Evolutionary conservation across 2,888 invertebrate genomes (phyloP).

Genomic region (Oligia fasciuncula): DNA sequence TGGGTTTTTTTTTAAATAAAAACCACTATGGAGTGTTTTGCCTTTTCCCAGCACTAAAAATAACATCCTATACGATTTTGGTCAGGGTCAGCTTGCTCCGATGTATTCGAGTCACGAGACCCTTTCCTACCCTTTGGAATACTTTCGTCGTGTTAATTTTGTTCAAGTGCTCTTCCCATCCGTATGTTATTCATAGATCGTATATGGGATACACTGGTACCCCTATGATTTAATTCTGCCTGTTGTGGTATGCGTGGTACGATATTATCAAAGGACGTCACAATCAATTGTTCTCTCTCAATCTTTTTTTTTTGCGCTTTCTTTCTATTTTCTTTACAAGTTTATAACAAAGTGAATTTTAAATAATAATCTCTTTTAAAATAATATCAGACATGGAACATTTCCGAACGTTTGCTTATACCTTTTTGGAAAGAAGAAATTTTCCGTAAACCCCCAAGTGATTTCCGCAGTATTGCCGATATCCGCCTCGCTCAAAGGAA

Average conservation of each 20-base stretch:
- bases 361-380: not conserved
- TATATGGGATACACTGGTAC: not conserved
- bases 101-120: slow-evolving; percentile 40
- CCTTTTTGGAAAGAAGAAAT: not conserved
- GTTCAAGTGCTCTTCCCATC: slow-evolving; percentile 55
- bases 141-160: slow-evolving; percentile 65
- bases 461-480: slow-evolving; percentile 23
- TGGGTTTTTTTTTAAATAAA: slow-evolving; percentile 10
- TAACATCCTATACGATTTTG: slow-evolving; percentile 11
- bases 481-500: slow-evolving; percentile 30
- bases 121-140: slow-evolving; percentile 54
- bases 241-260: not conserved
- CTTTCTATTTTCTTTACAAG: not conserved
- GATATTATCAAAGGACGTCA: not conserved
- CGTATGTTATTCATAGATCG: slow-evolving; percentile 34
- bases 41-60: slow-evolving; percentile 23
- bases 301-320: not conserved
- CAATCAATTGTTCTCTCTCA: not conserved
- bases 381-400: not conserved
- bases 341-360: not conserved
- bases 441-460: not conserved
- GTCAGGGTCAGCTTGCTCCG: slow-evolving; percentile 27
- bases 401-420: not conserved
- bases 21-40: not conserved
- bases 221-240: slow-evolving; percentile 21